Conservation (phyloP, 1,140 invertebrate species). For the Chelonus insularis region DNA sequence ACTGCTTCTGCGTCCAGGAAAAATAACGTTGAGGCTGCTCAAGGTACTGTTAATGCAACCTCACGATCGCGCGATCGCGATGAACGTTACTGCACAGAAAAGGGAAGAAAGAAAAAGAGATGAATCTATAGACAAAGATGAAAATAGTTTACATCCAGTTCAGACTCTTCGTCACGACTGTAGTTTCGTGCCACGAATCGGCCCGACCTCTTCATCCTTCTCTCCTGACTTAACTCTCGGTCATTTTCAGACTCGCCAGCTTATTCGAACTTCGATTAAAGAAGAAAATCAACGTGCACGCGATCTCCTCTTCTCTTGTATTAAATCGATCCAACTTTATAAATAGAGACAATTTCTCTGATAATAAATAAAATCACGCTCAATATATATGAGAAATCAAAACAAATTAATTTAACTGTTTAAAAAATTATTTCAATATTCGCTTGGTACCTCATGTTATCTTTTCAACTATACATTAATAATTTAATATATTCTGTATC, state of each 20-base stretch:
- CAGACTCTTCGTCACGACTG: constrained; percentile 2
- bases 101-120: neutral
- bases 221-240: neutral
- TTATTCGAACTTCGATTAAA: neutral
- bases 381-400: no score
- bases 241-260: neutral
- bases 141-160: constrained; percentile 6
- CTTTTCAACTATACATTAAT: no score
- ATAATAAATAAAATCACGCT: no score
- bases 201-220: neutral
- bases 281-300: constrained; percentile 1
- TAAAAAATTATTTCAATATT: no score
- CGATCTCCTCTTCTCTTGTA: neutral
- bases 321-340: neutral
- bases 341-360: no score
- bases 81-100: constrained; percentile 29
- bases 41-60: constrained; percentile 45
- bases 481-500: no score
- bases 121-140: neutral
- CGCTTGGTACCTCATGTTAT: no score
- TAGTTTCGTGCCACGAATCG: constrained; percentile 14
- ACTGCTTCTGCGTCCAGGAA: constrained; percentile 7
- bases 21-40: constrained; percentile 22
- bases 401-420: no score
- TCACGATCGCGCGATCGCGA: constrained; percentile 44